Evolutionary conservation across 92 coral and sea anemone species (phyloP), one percentile per base, ranked within the genome.

Genomic region (Epizoanthus stellaris): DNA sequence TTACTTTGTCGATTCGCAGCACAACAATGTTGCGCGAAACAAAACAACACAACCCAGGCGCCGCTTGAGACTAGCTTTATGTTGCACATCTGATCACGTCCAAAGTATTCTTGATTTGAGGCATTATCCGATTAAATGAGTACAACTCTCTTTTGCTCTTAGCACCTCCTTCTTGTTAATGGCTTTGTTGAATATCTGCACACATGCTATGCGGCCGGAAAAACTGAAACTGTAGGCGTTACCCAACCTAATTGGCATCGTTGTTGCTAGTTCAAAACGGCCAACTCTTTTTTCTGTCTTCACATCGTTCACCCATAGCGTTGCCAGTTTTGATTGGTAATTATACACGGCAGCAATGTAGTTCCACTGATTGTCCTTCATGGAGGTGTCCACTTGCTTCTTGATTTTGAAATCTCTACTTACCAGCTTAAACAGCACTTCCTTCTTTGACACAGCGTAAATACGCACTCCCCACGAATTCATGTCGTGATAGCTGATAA

Each of bases 151-250:
- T 21, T 43, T 64, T 43, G 83, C 73, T 63, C 20, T 42, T 9
- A 40, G 70, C 23, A 79, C 14, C 40, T 79, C 71, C 67, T 9
- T 21, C 65, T 79, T 9, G 30, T 63, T 13, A 49, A 79, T 70
- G 14, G 83, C 83, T 30, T 63, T 45, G 17, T 64, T 79, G 30
- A 42, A 79, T 57, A 79, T 79, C 12, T 79, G 83, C n/a, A 79
- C 42, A 63, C 72, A 79, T 62, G 65, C 64, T 43, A 79, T 63
- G 6, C 62, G 83, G 72, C 83, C 83, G 16, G 45, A 8, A 45
- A 62, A 79, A 63, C 10, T 16, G 72, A 21, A 42, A 3, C 30
- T 43, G 12, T 14, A 14, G 23, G 15, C 40, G 43, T 58, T 79
- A 43, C 83, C 83, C 34, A 79, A 39, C 3, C 25, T 17, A 4